Conservation (phyloP, 35 echinoderm and acorn worm genomes). For the Ophiothrix spiculata region DNA sequence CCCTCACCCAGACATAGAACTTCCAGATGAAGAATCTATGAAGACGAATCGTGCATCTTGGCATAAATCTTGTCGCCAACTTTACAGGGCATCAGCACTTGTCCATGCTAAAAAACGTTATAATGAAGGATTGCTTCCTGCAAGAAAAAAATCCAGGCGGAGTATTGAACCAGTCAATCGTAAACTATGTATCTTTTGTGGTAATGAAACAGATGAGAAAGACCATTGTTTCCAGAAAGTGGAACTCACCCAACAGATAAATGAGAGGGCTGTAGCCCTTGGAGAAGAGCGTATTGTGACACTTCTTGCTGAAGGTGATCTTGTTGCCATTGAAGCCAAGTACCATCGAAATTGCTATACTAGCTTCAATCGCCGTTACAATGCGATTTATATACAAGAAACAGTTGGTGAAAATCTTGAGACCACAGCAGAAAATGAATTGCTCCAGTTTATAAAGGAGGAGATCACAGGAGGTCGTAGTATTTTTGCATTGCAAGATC, state of each 20-base stretch:
- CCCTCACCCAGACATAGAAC: constrained; percentile 21
- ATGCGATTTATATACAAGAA: constrained; percentile 41
- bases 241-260: constrained; percentile 11
- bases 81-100: constrained; percentile 38
- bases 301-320: constrained; percentile 32
- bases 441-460: constrained; percentile 34
- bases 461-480: constrained; percentile 36
- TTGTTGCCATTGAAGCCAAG: constrained; percentile 25
- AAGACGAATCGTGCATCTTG: constrained; percentile 26
- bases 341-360: constrained; percentile 40
- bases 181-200: constrained; percentile 41
- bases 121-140: no score
- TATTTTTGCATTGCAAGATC: constrained; percentile 29
- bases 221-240: constrained; percentile 42
- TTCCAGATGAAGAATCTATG: constrained; percentile 32
- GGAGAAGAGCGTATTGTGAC: constrained; percentile 31
- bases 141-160: constrained; percentile 12
- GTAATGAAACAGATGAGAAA: constrained; percentile 13
- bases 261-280: no score
- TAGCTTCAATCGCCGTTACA: constrained; percentile 25
- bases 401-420: constrained; percentile 29
- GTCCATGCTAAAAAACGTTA: constrained; percentile 28
- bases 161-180: constrained; percentile 28
- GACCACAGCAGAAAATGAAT: constrained; percentile 40
- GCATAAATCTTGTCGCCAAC: constrained; percentile 34